phyloP scores from a whole-genome alignment of 2,888 invertebrate species.

The Nomada goodeniana region DNA sequence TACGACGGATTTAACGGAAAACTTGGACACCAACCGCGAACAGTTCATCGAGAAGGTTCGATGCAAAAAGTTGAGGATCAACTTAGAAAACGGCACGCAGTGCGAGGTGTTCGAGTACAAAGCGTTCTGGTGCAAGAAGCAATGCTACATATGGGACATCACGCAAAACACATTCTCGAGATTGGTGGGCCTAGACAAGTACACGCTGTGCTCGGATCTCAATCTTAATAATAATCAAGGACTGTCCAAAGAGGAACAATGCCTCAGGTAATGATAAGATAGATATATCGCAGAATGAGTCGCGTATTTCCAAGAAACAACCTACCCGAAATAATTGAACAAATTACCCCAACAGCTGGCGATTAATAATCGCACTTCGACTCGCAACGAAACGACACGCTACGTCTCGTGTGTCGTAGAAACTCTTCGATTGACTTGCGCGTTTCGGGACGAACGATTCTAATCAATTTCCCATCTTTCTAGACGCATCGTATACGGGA shows the following conservation, averaged over 20 bases:
- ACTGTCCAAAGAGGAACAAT: constrained; percentile 87
- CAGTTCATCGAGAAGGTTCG: constrained; percentile 71
- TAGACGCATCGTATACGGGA: constrained; percentile 89
- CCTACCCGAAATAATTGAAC: not conserved
- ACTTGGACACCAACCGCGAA: constrained; percentile 63
- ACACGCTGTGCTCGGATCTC: constrained; percentile 82
- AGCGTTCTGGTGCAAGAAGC: constrained; percentile 86
- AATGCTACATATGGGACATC: constrained; percentile 86
- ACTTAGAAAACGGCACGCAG: constrained; percentile 80
- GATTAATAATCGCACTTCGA: not conserved
- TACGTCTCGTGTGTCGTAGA: too few species aligned
- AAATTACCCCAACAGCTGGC: not conserved
- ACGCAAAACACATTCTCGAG: constrained; percentile 83
- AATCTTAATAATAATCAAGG: constrained; percentile 84
- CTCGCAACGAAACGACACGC: too few species aligned
- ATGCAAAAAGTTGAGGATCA: constrained; percentile 73
- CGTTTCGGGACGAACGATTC: not conserved
- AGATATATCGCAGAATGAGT: not conserved
- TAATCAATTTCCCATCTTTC: constrained; percentile 41
- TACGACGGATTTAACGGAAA: constrained; percentile 44
- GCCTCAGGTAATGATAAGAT: constrained; percentile 86
- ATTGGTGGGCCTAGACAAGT: constrained; percentile 84
- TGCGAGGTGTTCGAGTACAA: constrained; percentile 79
- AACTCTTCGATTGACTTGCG: not conserved
- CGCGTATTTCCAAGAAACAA: not conserved